Conservation (phyloP, 2,797 vertebrate species). For the Bucorvus abyssinicus region DNA sequence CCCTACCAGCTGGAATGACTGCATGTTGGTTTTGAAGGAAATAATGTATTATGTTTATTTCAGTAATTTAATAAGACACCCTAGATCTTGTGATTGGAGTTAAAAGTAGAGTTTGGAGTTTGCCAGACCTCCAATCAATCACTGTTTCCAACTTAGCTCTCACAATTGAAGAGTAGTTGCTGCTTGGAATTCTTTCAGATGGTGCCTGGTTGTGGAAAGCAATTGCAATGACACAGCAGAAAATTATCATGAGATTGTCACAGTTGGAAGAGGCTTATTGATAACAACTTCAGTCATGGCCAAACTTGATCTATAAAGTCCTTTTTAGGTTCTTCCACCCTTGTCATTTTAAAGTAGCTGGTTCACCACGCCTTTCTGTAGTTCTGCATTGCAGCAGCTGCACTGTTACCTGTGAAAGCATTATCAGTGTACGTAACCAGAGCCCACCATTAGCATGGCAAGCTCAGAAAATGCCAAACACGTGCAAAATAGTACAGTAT, state of each 20-base stretch:
- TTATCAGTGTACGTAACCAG: not conserved
- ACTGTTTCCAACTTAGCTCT: not conserved
- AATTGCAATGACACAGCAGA: not conserved
- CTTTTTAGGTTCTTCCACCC: not conserved
- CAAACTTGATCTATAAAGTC: not conserved
- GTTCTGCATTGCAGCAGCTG: not conserved
- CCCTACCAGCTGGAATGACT: not conserved
- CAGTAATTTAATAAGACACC: not conserved
- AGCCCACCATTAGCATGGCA: not conserved
- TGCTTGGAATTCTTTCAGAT: not conserved
- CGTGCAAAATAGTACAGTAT: not conserved
- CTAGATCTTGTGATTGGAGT: not conserved
- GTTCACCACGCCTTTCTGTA: not conserved
- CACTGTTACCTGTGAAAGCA: not conserved
- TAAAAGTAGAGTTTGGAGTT: slow-evolving; percentile 9
- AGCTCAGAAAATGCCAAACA: not conserved
- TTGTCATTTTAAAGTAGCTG: not conserved
- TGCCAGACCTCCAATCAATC: not conserved
- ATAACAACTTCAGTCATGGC: not conserved
- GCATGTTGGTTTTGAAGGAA: not conserved
- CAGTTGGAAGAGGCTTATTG: not conserved
- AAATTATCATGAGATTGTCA: not conserved
- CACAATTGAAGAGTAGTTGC: not conserved
- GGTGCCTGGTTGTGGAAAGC: not conserved
- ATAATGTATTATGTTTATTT: not conserved